Evolutionary conservation across 2,888 invertebrate species (phyloP), one percentile per base, ranked within the genome.

Genomic region (Ariolimax columbianus): DNA sequence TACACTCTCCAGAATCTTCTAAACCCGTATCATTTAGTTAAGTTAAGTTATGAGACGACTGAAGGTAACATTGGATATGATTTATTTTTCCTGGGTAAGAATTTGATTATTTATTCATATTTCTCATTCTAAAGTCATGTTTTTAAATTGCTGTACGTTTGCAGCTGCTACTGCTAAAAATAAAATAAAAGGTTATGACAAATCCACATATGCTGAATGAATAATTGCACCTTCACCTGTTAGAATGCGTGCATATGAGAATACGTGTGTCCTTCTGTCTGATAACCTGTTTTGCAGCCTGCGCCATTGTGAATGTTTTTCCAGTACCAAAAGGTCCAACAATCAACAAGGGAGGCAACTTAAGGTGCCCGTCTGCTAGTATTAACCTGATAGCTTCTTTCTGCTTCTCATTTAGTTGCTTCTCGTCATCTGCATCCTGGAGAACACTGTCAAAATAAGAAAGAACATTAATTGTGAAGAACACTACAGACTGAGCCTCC

Each of bases 231-330:
- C 66, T 82, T 66, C 91, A 95, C 94, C 95, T 97, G 94, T 97
- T 97, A 78, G 97, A 97, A 94, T 97, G 97, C 3, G 97, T 97
- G 93, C 97, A 97, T 82, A 97, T 96, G 87, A 97, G 95, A 82
- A 97, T 96, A 91, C 96, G 95, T 43, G 96, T 96, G 36, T 96
- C 95, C 0, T 95, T 95, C 90, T 96, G 96, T 19, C 95, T 93
- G 51, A 97, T 93, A 66, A 97, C 94, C 90, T 96, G 96, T 90
- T 96, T 96, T 68, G 97, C 96, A 0, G 96, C 96, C 90, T 94
- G 93, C 0, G 97, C 97, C 89, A 97, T 94, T 0, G 97, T 97
- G 91, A 96, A 97, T 0, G 97, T 97, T 93, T 97, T 97, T 0
- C 97, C 97, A 0, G 97, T 97, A 30, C 97, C 97, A 94, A 97